Evolutionary conservation across 2,113 vertebrate species (phyloP), one percentile per base, ranked within the genome.

Genomic region (Pomatostomus ruficeps): DNA sequence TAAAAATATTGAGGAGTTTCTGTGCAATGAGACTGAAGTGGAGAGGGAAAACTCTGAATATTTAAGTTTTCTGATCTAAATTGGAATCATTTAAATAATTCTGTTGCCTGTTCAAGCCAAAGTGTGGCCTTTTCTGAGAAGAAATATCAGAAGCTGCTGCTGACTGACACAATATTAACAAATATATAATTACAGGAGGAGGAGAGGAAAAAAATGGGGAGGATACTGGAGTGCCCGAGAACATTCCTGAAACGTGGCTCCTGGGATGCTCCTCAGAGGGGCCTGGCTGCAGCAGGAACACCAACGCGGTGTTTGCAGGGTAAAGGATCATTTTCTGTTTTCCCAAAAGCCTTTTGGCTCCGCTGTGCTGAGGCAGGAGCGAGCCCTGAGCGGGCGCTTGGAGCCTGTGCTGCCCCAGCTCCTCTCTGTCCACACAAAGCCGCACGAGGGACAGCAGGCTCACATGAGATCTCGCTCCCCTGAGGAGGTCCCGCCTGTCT

Each of bases 391-490:
- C 3, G 57, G 43, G 1, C 0, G 12, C 0, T 1, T 8, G 66
- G 43, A 10, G 46, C 2, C 25, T 0, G 21, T 3, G 6, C 8
- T 45, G 84, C 57, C 65, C 29, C 61, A n/a, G 48, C 55, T 35
- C 28, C 31, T 4, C n/a, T 23, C 29, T 11, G 21, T 5, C 2
- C 35, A 1, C 13, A 10, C 21, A 8, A 1, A 23, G 4, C 1
- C 45, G 38, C n/a, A 9, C 33, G 1, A 10, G 28, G 2, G 5
- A 2, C 31, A 11, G 40, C n/a, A 25, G 57, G 5, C 4, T 22
- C 12, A 3, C 19, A 3, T 0, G 14, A 28, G 28, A 3, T 12
- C 29, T 31, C 3, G 1, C 19, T 23, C n/a, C 1, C 6, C 36
- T 7, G 10, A 3, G 8, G 10, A 20, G 45, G 8, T 26, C 29